Base-by-base conservation (phyloP, 2,113 vertebrate species). In the Montifringilla adamsi region DNA sequence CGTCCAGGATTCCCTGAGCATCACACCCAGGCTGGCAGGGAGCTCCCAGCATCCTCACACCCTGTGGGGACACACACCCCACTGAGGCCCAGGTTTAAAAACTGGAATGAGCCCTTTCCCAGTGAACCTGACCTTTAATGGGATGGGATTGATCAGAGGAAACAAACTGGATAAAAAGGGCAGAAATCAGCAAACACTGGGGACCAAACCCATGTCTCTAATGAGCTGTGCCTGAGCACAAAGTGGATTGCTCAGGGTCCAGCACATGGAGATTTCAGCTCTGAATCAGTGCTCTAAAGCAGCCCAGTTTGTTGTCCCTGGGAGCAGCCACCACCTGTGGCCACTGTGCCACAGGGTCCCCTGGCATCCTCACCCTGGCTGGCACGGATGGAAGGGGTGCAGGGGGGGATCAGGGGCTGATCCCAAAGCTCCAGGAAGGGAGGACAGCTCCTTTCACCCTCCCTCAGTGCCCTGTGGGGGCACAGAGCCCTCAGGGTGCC, bases 321-420 rank as follows among this genome's bases (percentile, higher is more conserved):
- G 69, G 66, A 85, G 84, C 26, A 44, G 91, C 26, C 76, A 72
- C 81, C 91, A 14, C 26, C 76, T 52, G 87, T 44, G 62, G 15
- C 64, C 73, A 4, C 60, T 0, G 8, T 8, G 74, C 56, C 24
- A 27, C 44, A 3, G 37, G 60, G 37, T 44, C 13, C 68, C 81
- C 13, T 1, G 9, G 13, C 43, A 49, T 2, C 72, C 58, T 8
- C 47, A 3, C 31, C 49, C 44, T 0, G 1, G 15, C 7, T 4
- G 15, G 16, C 10, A 1, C 0, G 19, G 87, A 9, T 12, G 5
- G 4, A 39, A 23, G 13, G 0, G 47, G 7, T 0, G 8, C 73
- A 5, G 15, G 0, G 52, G 6, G 0, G 8, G 80, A 6, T 35
- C 64, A 28, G 66, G 27, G 1, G 37, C 4, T 5, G 31, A 43